Base-by-base conservation (phyloP, 2,888 invertebrate genomes). In the Seira sanloemensis region DNA sequence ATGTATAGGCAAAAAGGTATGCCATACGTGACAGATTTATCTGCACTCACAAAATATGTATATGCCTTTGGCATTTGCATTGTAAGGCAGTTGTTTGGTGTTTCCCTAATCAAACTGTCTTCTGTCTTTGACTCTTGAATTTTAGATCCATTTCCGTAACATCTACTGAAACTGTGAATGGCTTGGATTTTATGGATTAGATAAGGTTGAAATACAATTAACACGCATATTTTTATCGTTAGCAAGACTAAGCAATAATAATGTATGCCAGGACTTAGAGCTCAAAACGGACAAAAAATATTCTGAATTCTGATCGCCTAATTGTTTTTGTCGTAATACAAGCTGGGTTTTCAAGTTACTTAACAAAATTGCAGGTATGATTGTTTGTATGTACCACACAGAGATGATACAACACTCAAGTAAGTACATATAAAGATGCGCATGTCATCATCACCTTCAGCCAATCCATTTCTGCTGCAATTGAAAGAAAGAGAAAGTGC, bases 401-500 rank as follows among this genome's bases (percentile, higher is more conserved):
- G 37, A 37, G 37, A 9, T 37, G 12, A 5, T 37, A 37, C 37
- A 37, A n/a, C n/a, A n/a, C 37, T n/a, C n/a, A n/a, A n/a, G n/a
- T n/a, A n/a, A 37, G 37, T 37, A 37, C 7, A 12, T 37, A 37
- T 37, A 12, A 37, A 37, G 37, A 37, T 37, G 12, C 7, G 7
- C 37, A 37, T 37, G 12, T 37, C 12, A 37, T 37, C 37, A 37
- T 37, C 12, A n/a, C n/a, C n/a, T n/a, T n/a, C n/a, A 37, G 12
- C 37, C 37, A 37, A 37, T 37, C 37, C 12, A 37, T 37, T 37
- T 68, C n/a, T 16, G 71, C 46, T 78, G 65, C 67, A 71, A 71
- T 69, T 65, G 58, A 72, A 78, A 23, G 78, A 78, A 78, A 78
- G 78, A 78, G 78, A 78, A 78, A 78, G 78, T 71, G 27, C 46